Conservation (phyloP, 2,113 vertebrate genomes). For the Phyllopteryx taeniolatus region DNA sequence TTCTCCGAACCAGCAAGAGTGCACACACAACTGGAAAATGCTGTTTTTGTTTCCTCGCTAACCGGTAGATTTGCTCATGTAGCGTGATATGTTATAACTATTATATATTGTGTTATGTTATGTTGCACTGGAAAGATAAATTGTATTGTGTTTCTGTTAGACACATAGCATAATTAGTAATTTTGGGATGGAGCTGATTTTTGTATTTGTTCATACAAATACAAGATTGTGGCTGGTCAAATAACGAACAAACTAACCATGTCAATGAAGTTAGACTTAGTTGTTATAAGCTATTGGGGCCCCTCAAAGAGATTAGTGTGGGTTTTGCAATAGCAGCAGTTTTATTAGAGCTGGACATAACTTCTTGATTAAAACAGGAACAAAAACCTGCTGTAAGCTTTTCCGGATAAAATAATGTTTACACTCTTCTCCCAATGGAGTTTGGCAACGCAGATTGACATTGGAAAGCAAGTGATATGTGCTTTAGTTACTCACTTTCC, state of each 20-base stretch:
- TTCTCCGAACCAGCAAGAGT: background rate
- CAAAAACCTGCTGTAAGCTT: background rate
- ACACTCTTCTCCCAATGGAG: background rate
- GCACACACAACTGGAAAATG: background rate
- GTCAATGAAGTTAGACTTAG: background rate
- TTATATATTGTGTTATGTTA: too few relatives aligned
- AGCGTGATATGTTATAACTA: too few relatives aligned
- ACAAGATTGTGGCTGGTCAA: background rate
- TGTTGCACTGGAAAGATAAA: too few relatives aligned
- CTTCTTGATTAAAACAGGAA: slow-evolving; percentile 6
- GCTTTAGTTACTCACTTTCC: background rate
- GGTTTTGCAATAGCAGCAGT: background rate
- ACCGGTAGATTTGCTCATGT: too few relatives aligned
- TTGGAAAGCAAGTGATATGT: background rate
- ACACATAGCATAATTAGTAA: background rate
- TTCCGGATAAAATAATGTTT: slow-evolving; percentile 1
- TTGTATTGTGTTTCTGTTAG: background rate
- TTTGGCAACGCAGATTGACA: background rate
- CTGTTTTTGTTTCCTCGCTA: background rate
- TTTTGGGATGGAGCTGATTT: background rate
- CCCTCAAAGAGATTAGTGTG: background rate
- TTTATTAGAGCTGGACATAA: background rate
- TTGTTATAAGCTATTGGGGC: background rate
- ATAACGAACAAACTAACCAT: background rate
- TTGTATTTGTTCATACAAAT: background rate